Base-by-base conservation (phyloP, 1,140 invertebrate species). In the Oedothorax gibbosus region DNA sequence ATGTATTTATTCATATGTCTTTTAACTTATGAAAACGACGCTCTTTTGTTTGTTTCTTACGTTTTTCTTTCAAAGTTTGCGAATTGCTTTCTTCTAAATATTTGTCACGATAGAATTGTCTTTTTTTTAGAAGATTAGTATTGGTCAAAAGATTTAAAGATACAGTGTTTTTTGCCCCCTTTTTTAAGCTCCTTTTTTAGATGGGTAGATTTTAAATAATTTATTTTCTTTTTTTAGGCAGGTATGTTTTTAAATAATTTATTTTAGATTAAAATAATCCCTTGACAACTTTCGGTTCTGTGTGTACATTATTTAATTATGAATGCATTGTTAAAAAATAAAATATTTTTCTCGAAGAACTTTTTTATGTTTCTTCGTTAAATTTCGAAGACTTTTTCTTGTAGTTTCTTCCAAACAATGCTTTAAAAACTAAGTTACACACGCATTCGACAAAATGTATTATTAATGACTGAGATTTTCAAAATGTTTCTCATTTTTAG, bases 231-330 rank as follows among this genome's bases (percentile, higher is more conserved):
- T 76, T n/a, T 84, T 75, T 76, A 56, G 35, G 53, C 51, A 66
- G 72, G 35, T 75, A 84, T 66, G 66, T 84, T 84, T 35, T 84
- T 84, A 84, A 75, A 84, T 84, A 75, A 84, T 84, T 84, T 73
- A 84, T 75, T 75, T 75, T 84, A 84, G 71, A 84, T 84, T 84
- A 84, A 84, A 84, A 84, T 84, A 84, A 84, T 84, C 81, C 72
- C 50, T 20, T 56, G 51, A 54, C 64, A 75, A 76, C n/a, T 64
- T 84, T 64, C 12, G 20, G 65, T 20, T 51, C 51, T n/a, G 66
- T 51, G 56, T 51, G 75, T 84, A 50, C 69, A 84, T 84, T 84
- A 84, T 84, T 84, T 51, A 68, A 18, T 60, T 49, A n/a, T 64
- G 20, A 50, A 53, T 14, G 50, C n/a, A 20, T 64, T 21, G 60